Evolutionary conservation across 2,797 vertebrate species (phyloP).

Genomic region (Astyanax mexicanus): DNA sequence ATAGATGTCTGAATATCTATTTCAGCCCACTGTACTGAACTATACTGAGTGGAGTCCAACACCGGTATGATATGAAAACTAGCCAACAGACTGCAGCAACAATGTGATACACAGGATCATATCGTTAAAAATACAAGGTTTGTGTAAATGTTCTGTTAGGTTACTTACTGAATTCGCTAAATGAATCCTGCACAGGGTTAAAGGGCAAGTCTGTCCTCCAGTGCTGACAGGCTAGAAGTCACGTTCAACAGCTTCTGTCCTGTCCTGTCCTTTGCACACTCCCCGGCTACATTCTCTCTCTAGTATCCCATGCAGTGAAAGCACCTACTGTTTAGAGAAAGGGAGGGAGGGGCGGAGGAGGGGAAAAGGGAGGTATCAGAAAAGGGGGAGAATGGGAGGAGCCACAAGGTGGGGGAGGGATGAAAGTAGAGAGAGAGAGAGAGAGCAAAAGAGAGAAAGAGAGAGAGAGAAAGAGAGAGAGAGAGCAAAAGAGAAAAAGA

Average conservation of each 20-base stretch:
- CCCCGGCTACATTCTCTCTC: conserved; percentile 41
- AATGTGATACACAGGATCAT: not conserved
- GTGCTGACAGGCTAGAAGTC: conserved; percentile 9
- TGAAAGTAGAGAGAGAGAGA: not conserved
- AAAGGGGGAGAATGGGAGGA: conserved; percentile 7
- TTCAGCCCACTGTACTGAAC: not conserved
- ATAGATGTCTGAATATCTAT: not conserved
- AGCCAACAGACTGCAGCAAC: conserved; percentile 12
- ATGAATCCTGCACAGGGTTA: conserved; percentile 19
- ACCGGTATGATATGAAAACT: not conserved
- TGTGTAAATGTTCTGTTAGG: not conserved
- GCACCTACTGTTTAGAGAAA: conserved; percentile 49
- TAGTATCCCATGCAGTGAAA: conserved; percentile 33
- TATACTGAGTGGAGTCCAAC: not conserved
- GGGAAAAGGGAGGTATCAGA: conserved; percentile 28
- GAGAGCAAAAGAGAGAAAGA: not conserved
- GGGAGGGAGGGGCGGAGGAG: conserved; percentile 30
- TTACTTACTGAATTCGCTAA: conserved; percentile 48
- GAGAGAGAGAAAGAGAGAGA: conserved; percentile 30
- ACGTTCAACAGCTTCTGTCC: conserved; percentile 20
- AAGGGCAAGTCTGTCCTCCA: conserved; percentile 9
- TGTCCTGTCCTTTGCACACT: conserved; percentile 25
- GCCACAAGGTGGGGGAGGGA: not conserved
- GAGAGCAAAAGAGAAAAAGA: conserved; percentile 34
- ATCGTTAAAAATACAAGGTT: not conserved